A percentile compares a stretch with the other conserved stretches of the same genome.
phyloP scores from a whole-genome alignment of 2,797 vertebrate species.

The Ambastaia sidthimunki region DNA sequence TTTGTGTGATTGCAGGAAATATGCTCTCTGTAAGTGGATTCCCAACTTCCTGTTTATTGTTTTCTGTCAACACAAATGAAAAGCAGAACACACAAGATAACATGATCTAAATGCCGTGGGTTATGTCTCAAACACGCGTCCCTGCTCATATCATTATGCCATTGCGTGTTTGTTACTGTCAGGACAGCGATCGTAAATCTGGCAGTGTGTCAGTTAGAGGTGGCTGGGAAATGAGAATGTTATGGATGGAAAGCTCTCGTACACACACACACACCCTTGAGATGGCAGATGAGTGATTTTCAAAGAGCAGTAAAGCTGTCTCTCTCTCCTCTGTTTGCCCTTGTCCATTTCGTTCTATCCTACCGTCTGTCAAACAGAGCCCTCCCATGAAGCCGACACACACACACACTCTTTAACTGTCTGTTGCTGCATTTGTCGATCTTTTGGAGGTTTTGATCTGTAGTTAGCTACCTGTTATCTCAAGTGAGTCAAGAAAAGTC shows the following conservation, averaged over 20 bases:
- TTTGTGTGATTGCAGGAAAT: slow-evolving; percentile 14
- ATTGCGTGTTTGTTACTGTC: slow-evolving; percentile 46
- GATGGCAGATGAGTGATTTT: slow-evolving; percentile 50
- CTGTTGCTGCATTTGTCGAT: neutral
- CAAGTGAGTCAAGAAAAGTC: too few species aligned
- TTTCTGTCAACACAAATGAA: slow-evolving; percentile 23
- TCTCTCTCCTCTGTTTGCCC: slow-evolving; percentile 54
- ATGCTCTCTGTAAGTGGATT: neutral
- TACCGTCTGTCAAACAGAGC: slow-evolving; percentile 44
- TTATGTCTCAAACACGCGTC: slow-evolving; percentile 16
- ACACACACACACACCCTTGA: slow-evolving; percentile 48
- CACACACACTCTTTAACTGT: neutral
- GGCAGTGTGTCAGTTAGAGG: slow-evolving; percentile 41
- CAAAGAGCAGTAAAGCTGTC: slow-evolving; percentile 51
- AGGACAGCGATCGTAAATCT: slow-evolving; percentile 44
- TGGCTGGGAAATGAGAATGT: slow-evolving; percentile 49
- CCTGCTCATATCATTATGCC: slow-evolving; percentile 41
- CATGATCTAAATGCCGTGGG: slow-evolving; percentile 18
- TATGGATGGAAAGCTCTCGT: slow-evolving; percentile 41
- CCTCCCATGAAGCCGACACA: slow-evolving; percentile 30
- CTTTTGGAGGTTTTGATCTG: neutral
- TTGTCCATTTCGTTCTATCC: slow-evolving; percentile 55
- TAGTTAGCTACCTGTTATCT: too few species aligned
- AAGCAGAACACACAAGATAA: slow-evolving; percentile 23
- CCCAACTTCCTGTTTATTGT: slow-evolving; percentile 4